Percentiles rank a stretch among this genome's conserved stretches.
phyloP scores from a whole-genome alignment of 2,113 vertebrate genomes.

The Rhynchopsitta pachyrhyncha region DNA sequence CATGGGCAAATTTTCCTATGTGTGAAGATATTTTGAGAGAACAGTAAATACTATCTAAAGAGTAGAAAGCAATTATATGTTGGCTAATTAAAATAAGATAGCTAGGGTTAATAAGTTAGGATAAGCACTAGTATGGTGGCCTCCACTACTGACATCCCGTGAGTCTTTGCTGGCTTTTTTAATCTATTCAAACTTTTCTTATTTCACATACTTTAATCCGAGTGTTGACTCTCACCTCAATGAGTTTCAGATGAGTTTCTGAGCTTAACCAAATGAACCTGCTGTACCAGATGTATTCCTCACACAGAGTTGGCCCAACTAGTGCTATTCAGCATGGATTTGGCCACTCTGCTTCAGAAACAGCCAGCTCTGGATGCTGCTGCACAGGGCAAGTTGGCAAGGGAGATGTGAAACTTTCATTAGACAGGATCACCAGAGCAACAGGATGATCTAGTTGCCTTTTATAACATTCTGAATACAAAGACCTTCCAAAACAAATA shows the following conservation, averaged over 20 bases:
- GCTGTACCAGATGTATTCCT: not conserved
- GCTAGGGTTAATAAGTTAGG: not conserved
- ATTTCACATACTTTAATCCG: not conserved
- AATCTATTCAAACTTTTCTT: not conserved
- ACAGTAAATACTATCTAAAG: not conserved
- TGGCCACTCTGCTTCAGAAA: not conserved
- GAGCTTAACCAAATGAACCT: not conserved
- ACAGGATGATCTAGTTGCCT: not conserved
- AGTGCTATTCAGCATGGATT: not conserved
- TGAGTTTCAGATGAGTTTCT: not conserved
- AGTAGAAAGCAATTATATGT: not conserved
- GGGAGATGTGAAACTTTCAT: not conserved
- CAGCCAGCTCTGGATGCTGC: not conserved
- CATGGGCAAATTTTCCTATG: not conserved
- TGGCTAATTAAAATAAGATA: not conserved
- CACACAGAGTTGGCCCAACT: not conserved
- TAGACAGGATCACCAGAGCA: not conserved
- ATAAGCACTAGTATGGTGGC: not conserved
- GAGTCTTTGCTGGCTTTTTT: not conserved
- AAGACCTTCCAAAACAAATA: no score
- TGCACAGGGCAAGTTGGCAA: not conserved
- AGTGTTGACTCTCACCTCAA: not conserved
- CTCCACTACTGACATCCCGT: not conserved
- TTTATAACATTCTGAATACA: not conserved
- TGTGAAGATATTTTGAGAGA: not conserved